phyloP scores from a whole-genome alignment of 2,797 vertebrate genomes.

The Alfaro cultratus region DNA sequence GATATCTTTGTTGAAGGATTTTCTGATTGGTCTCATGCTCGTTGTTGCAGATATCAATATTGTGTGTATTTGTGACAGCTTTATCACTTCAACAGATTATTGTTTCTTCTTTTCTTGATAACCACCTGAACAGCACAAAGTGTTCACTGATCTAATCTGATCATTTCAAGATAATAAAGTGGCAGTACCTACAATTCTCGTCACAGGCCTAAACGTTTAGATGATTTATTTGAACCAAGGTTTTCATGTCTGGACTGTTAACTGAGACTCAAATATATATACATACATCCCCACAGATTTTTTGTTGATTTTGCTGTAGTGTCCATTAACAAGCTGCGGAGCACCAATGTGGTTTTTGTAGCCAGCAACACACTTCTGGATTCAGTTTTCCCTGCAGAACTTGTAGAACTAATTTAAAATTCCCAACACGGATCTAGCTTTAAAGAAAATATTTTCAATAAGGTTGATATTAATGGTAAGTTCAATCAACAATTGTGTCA shows the following conservation, averaged over 20 bases:
- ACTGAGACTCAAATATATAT: neutral
- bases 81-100: slow-evolving; percentile 27
- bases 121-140: slow-evolving; percentile 27
- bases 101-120: slow-evolving; percentile 14
- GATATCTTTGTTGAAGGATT: slow-evolving; percentile 50
- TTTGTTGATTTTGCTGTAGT: neutral
- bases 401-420: neutral
- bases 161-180: slow-evolving; percentile 19
- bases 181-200: neutral
- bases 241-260: neutral
- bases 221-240: neutral
- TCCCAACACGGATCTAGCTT: neutral
- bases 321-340: neutral
- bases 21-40: slow-evolving; percentile 40
- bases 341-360: neutral
- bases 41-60: slow-evolving; percentile 55
- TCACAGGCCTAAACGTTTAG: neutral
- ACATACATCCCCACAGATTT: neutral
- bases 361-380: neutral
- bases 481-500: neutral
- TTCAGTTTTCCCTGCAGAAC: neutral
- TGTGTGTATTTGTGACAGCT: slow-evolving; percentile 21
- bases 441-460: neutral
- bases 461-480: neutral
- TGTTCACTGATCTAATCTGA: slow-evolving; percentile 16